phyloP scores from a whole-genome alignment of 2,888 invertebrate genomes.

The Morpho helenor region DNA sequence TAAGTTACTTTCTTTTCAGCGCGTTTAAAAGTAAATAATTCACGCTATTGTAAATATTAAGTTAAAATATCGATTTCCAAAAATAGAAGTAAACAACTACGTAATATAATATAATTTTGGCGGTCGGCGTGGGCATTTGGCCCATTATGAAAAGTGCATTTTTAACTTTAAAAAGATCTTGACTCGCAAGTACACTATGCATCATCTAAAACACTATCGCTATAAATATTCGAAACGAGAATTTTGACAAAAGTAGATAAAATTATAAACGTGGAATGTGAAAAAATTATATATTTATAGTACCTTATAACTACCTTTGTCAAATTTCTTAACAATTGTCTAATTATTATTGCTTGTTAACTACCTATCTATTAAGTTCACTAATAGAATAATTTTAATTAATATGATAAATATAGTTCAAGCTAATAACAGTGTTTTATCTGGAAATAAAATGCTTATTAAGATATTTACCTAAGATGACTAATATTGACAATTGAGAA shows the following conservation, averaged over 20 bases:
- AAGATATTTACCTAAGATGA: no score
- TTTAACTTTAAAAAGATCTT: constrained; percentile 1
- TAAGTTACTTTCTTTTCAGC: no score
- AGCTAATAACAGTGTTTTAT: no score
- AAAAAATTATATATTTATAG: constrained; percentile 20
- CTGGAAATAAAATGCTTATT: no score
- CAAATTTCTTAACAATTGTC: constrained; percentile 58
- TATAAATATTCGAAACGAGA: constrained; percentile 46
- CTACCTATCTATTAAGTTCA: constrained; percentile 54
- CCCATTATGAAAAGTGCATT: constrained; percentile 2
- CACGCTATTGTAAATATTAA: constrained; percentile 37
- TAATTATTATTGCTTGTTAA: constrained; percentile 67
- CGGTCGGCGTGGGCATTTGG: constrained; percentile 2
- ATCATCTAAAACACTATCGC: constrained; percentile 11
- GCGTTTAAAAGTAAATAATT: constrained; percentile 33
- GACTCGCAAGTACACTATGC: constrained; percentile 1
- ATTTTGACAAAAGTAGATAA: constrained; percentile 56
- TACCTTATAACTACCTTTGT: constrained; percentile 23
- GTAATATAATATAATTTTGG: constrained; percentile 14
- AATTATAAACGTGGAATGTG: not conserved
- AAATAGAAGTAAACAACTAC: constrained; percentile 43
- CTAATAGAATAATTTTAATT: constrained; percentile 3
- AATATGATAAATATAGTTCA: constrained; percentile 32
- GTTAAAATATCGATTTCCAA: constrained; percentile 40
- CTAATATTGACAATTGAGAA: no score